Evolutionary conservation across 2,113 vertebrate species (phyloP), one percentile per base, ranked within the genome.

Genomic region (Lophotis ruficrista): DNA sequence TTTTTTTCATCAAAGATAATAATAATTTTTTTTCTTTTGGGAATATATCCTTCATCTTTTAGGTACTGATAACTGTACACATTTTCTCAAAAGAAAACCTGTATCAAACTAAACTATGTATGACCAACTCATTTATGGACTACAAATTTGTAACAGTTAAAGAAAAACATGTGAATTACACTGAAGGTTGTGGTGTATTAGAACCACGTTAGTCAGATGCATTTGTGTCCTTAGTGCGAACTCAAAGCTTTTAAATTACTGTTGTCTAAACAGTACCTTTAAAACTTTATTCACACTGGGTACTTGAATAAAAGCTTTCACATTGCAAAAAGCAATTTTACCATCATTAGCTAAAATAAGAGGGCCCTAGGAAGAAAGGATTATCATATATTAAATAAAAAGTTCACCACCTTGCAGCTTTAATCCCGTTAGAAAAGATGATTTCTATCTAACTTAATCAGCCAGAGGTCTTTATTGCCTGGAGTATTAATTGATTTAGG

Each of bases 401-500:
- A 94, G 81, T 98, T 97, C 94, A 94, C 94, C 96, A 94, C 87
- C 96, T 97, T 97, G 87, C 70, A 96, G 92, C 94, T 94, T 71
- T 98, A 98, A 98, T 98, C 97, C 96, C 35, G 56, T 97, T 97
- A 96, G 97, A 94, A 97, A 98, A 98, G 97, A 96, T 96, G 72
- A 98, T 98, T 97, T 97, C 96, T 89, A 94, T 94, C 97, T 98
- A 98, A 98, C 95, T 97, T 98, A 98, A 98, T 98, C 97, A 98
- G 98, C 94, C 96, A 98, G 98, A 96, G 92, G 97, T 98, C 98
- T 98, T 98, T 98, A 98, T 98, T 97, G 93, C 96, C 93, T 97
- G 96, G 84, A 98, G 98, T 97, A 98, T 98, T 98, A 98, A 99
- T 99, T 99, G 99, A 99, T 99, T 97, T 97, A 98, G 97, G 98